A percentile compares a stretch with the other conserved stretches of the same genome.
phyloP scores from a whole-genome alignment of 2,797 vertebrate genomes.

The Peromyscus nudipes region DNA sequence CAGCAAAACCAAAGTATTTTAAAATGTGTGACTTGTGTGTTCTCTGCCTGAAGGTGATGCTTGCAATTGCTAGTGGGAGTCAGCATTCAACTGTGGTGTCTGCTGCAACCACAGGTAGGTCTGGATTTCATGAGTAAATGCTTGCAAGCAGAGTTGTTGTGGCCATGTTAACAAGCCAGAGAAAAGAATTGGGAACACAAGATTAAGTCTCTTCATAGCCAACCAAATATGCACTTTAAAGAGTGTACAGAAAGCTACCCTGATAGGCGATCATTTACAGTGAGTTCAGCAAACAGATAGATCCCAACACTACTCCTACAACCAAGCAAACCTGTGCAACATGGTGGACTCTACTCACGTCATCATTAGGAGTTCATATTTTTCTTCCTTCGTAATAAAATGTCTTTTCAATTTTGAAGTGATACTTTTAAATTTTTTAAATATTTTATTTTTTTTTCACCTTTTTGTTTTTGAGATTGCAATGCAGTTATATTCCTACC shows the following conservation, averaged over 20 bases:
- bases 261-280: neutral
- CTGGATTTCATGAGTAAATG: neutral
- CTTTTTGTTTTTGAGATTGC: neutral
- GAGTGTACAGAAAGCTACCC: neutral
- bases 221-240: neutral
- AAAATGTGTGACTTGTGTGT: neutral
- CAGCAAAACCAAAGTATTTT: neutral
- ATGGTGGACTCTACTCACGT: neutral
- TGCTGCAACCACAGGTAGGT: neutral
- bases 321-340: neutral
- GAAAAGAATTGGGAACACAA: neutral
- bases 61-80: neutral
- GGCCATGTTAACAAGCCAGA: neutral
- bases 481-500: neutral
- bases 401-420: neutral
- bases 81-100: neutral
- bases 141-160: neutral
- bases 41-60: neutral
- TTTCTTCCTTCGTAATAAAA: slow-evolving; percentile 10
- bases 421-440: neutral
- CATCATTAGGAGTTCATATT: neutral
- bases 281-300: neutral
- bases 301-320: neutral
- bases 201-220: neutral
- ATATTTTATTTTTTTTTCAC: neutral